These are phyloP conservation scores for Protomyctophum bolini DNA, from an alignment of 2,113 vertebrate species.

Conservation along the genomic window DNA sequence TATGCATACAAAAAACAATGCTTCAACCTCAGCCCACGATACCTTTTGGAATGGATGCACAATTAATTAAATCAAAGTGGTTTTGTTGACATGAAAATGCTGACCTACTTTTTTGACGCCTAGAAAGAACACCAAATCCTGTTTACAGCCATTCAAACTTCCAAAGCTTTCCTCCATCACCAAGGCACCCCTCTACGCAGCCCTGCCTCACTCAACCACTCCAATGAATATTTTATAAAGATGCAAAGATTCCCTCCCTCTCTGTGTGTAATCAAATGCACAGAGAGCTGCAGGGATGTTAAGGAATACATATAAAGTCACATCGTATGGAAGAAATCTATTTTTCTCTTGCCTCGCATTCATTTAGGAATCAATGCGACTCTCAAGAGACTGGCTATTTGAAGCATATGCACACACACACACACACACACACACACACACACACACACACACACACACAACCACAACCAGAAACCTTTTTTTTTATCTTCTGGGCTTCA, in stretches of 20 bases:
- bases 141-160: conserved; percentile 56
- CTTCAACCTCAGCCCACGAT: conserved; percentile 26
- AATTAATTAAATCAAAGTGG: conserved; percentile 15
- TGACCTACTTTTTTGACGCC: conserved; percentile 58
- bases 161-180: conserved; percentile 60
- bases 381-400: conserved; percentile 67
- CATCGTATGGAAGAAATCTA: conserved; percentile 75
- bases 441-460: conserved; percentile 2
- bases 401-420: conserved; percentile 9
- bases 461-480: conserved; percentile 37
- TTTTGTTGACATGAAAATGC: conserved; percentile 43
- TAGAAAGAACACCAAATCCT: conserved; percentile 53
- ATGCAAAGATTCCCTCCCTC: conserved; percentile 78
- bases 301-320: conserved; percentile 77
- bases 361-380: conserved; percentile 80
- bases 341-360: conserved; percentile 78
- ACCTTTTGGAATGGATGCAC: conserved; percentile 20
- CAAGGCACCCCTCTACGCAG: conserved; percentile 64
- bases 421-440: conserved; percentile 4
- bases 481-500: conserved; percentile 66
- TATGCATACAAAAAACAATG: conserved; percentile 43
- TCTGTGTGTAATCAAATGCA: conserved; percentile 80
- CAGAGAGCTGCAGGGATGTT: conserved; percentile 73
- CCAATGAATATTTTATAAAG: conserved; percentile 83
- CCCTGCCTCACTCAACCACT: conserved; percentile 67